Conservation (phyloP, 30 jellyfish, hydroid and myxozoan genomes). For the Aurelia aurita complex sp. Pacific region DNA sequence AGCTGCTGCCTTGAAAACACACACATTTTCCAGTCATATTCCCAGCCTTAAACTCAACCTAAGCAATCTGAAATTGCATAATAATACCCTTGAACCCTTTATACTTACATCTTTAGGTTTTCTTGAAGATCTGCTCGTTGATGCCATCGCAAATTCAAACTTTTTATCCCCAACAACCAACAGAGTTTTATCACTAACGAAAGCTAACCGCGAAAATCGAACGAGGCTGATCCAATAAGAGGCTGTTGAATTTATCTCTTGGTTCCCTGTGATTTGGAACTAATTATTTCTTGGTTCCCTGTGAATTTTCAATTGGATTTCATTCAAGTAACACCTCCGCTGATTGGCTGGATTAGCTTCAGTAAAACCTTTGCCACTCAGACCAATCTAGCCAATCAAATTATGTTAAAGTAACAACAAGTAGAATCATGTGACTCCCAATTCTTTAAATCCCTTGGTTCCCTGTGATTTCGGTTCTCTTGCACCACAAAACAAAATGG, state of each 20-base stretch:
- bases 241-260: background rate
- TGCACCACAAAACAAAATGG: conserved; percentile 21
- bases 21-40: no score
- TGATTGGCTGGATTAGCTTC: no score
- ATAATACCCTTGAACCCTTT: background rate
- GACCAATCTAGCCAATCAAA: no score
- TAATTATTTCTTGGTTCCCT: background rate
- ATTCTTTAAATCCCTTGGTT: background rate
- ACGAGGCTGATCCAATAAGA: conserved; percentile 33
- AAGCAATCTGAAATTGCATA: background rate
- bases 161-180: conserved; percentile 20
- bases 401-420: no score
- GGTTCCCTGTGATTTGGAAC: background rate
- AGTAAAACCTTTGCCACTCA: no score
- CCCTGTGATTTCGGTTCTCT: conserved; percentile 20
- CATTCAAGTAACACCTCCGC: no score
- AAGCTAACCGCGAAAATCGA: background rate
- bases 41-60: background rate
- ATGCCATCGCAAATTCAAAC: conserved; percentile 41
- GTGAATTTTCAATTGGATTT: no score
- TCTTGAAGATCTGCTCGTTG: conserved; percentile 50
- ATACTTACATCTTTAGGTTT: conserved; percentile 69
- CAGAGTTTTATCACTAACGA: conserved; percentile 44
- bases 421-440: no score
- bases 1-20: no score